A percentile compares a stretch with the other conserved stretches of the same genome.
Conservation (phyloP, 2,888 invertebrate genomes). For the Drosophila pullipes region DNA sequence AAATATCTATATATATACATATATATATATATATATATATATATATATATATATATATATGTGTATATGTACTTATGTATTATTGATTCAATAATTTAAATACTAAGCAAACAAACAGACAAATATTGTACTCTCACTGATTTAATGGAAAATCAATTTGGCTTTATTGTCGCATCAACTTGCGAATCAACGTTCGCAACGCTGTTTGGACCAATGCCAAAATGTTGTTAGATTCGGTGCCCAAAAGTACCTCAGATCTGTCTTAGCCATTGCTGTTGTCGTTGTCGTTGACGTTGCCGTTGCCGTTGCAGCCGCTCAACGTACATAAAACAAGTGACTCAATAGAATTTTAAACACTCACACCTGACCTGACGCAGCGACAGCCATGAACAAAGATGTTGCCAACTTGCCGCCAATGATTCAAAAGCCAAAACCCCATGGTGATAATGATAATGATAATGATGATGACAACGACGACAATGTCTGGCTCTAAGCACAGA, state of each 20-base stretch:
- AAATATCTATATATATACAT: background rate
- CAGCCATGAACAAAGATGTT: slow-evolving; percentile 25
- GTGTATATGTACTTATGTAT: background rate
- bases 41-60: background rate
- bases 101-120: background rate
- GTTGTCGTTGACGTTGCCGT: too few relatives aligned
- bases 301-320: slow-evolving; percentile 37
- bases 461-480: slow-evolving; percentile 15
- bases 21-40: background rate
- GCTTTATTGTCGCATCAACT: slow-evolving; percentile 7
- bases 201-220: slow-evolving; percentile 12
- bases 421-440: slow-evolving; percentile 31
- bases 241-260: slow-evolving; percentile 13
- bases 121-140: background rate
- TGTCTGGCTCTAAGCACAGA: slow-evolving; percentile 43
- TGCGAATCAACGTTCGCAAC: slow-evolving; percentile 8
- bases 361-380: slow-evolving; percentile 38
- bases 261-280: slow-evolving; percentile 1
- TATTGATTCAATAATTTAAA: slow-evolving; percentile 8
- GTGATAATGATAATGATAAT: slow-evolving; percentile 37
- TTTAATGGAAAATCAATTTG: slow-evolving; percentile 8
- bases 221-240: slow-evolving; percentile 3
- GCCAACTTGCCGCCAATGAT: slow-evolving; percentile 51
- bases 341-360: slow-evolving; percentile 66
- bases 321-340: slow-evolving; percentile 53